phyloP scores from a whole-genome alignment of 1,140 invertebrate species.

The Schmidtea mediterranea region DNA sequence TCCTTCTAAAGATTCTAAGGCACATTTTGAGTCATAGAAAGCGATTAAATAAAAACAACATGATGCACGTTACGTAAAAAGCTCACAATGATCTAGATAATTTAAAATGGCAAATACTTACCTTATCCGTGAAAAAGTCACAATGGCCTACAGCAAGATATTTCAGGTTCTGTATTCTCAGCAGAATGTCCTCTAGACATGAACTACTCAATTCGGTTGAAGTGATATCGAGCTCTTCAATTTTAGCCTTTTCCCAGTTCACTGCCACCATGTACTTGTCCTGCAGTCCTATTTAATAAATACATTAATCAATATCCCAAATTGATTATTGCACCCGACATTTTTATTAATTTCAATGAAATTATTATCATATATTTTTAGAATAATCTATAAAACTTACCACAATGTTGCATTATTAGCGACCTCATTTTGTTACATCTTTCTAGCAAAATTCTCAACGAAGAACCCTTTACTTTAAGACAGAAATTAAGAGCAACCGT shows the following conservation, averaged over 20 bases:
- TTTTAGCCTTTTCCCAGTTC: slow-evolving; percentile 78
- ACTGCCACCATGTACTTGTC: slow-evolving; percentile 70
- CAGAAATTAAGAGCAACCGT: slow-evolving; percentile 86
- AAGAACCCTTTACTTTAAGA: slow-evolving; percentile 78
- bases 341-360: too few species aligned
- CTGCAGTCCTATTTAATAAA: slow-evolving; percentile 56
- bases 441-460: slow-evolving; percentile 70
- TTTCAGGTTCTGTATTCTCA: slow-evolving; percentile 51
- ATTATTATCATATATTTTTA: too few species aligned
- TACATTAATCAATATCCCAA: too few species aligned
- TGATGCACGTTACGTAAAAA: too few species aligned
- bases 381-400: slow-evolving; percentile 29
- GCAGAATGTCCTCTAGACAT: slow-evolving; percentile 67
- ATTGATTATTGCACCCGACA: too few species aligned
- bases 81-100: too few species aligned
- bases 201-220: slow-evolving; percentile 78
- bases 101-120: slow-evolving; percentile 17
- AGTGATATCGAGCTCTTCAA: slow-evolving; percentile 81
- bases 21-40: too few species aligned
- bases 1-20: too few species aligned
- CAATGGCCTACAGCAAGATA: slow-evolving; percentile 77
- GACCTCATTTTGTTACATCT: slow-evolving; percentile 66
- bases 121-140: slow-evolving; percentile 80
- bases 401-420: slow-evolving; percentile 77
- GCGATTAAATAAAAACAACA: too few species aligned